phyloP scores from a whole-genome alignment of 2,797 vertebrate genomes.

The Aphelocoma californica region DNA sequence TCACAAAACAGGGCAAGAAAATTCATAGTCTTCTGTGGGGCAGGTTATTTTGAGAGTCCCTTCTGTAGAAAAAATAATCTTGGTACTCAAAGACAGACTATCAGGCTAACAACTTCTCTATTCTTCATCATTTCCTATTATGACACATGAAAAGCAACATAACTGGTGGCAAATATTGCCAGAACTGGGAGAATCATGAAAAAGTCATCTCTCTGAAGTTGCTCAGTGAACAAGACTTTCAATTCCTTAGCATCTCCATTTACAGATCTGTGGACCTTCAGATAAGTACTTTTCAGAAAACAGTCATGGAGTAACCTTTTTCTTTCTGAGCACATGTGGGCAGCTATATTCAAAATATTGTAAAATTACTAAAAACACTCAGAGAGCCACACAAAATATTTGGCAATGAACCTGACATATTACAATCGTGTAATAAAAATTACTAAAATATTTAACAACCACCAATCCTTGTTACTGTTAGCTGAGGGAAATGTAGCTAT shows the following conservation, averaged over 20 bases:
- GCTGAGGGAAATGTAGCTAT: not conserved
- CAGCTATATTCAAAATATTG: not conserved
- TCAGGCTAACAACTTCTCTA: not conserved
- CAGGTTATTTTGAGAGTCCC: not conserved
- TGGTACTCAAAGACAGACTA: not conserved
- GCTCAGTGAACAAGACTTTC: not conserved
- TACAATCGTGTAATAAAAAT: not conserved
- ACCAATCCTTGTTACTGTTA: not conserved
- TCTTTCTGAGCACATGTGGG: not conserved
- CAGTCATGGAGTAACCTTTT: fast-evolving
- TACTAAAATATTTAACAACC: not conserved
- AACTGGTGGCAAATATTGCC: not conserved
- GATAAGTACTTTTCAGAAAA: not conserved
- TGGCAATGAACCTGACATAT: not conserved
- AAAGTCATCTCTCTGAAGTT: not conserved
- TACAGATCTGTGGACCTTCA: not conserved
- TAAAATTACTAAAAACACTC: not conserved
- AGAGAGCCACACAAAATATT: not conserved
- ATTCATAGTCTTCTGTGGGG: not conserved
- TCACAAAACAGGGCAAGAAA: not conserved
- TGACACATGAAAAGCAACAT: not conserved
- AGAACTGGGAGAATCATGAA: not conserved
- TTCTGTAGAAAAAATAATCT: not conserved
- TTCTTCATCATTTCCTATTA: not conserved
- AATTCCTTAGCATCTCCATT: not conserved